Percentiles rank a stretch among this genome's conserved stretches.
These are phyloP conservation scores for Drosophila prostipennis DNA, from an alignment of 2,888 invertebrate genomes.

Conservation along the genomic window DNA sequence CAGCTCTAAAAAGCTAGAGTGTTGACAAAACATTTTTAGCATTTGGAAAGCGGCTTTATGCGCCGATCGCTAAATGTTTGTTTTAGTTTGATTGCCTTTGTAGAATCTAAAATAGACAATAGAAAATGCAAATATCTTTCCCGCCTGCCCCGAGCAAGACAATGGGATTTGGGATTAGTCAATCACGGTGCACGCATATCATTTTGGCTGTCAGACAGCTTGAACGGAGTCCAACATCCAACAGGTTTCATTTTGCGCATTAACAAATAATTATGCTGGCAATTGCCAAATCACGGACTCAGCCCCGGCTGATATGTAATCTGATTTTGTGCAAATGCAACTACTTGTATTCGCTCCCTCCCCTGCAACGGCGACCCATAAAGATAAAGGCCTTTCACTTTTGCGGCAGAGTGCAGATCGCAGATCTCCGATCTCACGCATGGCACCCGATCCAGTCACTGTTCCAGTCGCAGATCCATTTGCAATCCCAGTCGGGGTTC, in stretches of 20 bases:
- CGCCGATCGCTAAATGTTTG: slow-evolving; percentile 36
- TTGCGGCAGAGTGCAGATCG: slow-evolving; percentile 51
- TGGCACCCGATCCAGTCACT: slow-evolving; percentile 44
- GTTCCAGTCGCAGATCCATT: slow-evolving; percentile 44
- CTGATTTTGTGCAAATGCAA: slow-evolving; percentile 51
- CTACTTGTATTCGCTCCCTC: slow-evolving; percentile 1
- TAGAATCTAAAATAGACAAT: slow-evolving; percentile 52
- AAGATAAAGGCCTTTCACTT: slow-evolving; percentile 72
- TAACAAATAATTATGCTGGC: slow-evolving; percentile 54
- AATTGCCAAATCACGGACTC: slow-evolving; percentile 66
- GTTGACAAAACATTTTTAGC: slow-evolving; percentile 4
- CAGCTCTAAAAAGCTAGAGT: neutral
- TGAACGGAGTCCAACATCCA: slow-evolving; percentile 26
- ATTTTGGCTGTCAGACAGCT: slow-evolving; percentile 31
- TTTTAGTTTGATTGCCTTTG: slow-evolving; percentile 46
- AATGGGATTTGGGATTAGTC: slow-evolving; percentile 48
- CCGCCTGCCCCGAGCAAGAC: slow-evolving; percentile 13
- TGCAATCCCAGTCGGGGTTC: slow-evolving; percentile 22
- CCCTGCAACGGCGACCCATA: slow-evolving; percentile 60
- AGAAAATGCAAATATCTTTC: slow-evolving; percentile 57
- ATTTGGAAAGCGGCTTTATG: slow-evolving; percentile 60
- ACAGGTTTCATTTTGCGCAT: slow-evolving; percentile 58
- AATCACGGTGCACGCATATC: slow-evolving; percentile 45
- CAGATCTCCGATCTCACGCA: slow-evolving; percentile 52
- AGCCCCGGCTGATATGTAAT: slow-evolving; percentile 63